Conservation (phyloP, 2,113 vertebrate genomes). For the Steatornis caripensis region DNA sequence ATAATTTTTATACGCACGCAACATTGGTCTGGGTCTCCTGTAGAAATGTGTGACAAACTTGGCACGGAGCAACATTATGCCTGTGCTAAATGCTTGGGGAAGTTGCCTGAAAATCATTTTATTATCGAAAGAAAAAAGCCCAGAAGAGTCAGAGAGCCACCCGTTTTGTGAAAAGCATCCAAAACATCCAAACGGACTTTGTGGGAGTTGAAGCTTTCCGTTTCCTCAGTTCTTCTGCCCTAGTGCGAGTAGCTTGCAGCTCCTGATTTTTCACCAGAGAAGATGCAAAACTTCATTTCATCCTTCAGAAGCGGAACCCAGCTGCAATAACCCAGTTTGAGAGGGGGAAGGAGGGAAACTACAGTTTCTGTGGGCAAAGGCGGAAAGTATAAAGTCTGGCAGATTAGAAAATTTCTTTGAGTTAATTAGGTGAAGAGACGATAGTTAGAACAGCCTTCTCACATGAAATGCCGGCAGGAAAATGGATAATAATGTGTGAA, state of each 20-base stretch:
- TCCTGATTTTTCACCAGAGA: not conserved
- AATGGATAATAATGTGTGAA: not conserved
- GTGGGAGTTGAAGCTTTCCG: not conserved
- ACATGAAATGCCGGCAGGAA: not conserved
- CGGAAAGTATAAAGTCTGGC: not conserved
- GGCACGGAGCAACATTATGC: not conserved
- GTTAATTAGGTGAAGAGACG: not conserved
- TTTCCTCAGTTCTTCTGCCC: not conserved
- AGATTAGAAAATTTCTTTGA: not conserved
- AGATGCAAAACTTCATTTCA: not conserved
- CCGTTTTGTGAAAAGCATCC: not conserved
- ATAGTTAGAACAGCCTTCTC: not conserved
- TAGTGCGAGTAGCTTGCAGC: not conserved
- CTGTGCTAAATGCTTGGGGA: not conserved
- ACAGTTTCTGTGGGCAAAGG: not conserved
- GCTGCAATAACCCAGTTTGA: not conserved
- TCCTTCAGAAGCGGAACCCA: not conserved
- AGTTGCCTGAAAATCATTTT: not conserved
- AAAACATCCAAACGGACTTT: not conserved
- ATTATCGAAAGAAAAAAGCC: not conserved
- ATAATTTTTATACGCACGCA: not conserved
- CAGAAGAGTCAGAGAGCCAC: not conserved
- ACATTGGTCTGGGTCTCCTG: not conserved
- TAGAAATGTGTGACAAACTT: not conserved
- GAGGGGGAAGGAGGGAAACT: not conserved